Evolutionary conservation across 1,140 invertebrate species (phyloP).

Genomic region (Limonius californicus): DNA sequence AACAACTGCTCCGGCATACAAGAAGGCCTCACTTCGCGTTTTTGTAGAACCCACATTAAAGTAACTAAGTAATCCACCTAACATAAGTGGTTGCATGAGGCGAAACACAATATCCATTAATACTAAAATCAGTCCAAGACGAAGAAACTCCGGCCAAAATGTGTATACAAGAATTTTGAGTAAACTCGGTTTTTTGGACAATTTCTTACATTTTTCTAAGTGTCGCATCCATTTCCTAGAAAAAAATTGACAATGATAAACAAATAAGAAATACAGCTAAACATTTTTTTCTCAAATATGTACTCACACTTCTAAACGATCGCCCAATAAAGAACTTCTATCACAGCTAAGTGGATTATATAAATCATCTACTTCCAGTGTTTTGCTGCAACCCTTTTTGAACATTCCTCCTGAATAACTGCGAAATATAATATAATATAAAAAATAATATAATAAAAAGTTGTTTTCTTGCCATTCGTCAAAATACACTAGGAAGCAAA

Average conservation of each 20-base stretch:
- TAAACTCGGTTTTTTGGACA: conserved; percentile 42
- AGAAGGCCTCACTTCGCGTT: conserved; percentile 49
- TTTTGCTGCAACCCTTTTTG: conserved; percentile 53
- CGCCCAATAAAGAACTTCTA: conserved; percentile 49
- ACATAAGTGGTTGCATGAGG: conserved; percentile 49
- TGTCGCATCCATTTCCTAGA: conserved; percentile 47
- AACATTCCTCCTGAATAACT: conserved; percentile 36
- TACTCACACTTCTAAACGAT: conserved; percentile 53
- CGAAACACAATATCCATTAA: conserved; percentile 40
- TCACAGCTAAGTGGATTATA: conserved; percentile 54
- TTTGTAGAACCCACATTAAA: conserved; percentile 48
- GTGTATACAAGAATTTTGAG: conserved; percentile 44
- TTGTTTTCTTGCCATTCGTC: no score
- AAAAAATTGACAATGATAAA: background rate
- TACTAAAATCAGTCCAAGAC: conserved; percentile 37
- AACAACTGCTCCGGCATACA: conserved; percentile 59
- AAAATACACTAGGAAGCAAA: no score
- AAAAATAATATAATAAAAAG: no score
- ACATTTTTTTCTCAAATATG: no score
- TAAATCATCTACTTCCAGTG: conserved; percentile 54
- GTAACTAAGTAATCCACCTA: conserved; percentile 53
- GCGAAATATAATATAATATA: no score
- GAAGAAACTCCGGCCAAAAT: conserved; percentile 48
- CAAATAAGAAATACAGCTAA: no score
- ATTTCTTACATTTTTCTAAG: conserved; percentile 38